Base-by-base conservation (phyloP, 2,888 invertebrate genomes). In the Andrena hattorfiana region DNA sequence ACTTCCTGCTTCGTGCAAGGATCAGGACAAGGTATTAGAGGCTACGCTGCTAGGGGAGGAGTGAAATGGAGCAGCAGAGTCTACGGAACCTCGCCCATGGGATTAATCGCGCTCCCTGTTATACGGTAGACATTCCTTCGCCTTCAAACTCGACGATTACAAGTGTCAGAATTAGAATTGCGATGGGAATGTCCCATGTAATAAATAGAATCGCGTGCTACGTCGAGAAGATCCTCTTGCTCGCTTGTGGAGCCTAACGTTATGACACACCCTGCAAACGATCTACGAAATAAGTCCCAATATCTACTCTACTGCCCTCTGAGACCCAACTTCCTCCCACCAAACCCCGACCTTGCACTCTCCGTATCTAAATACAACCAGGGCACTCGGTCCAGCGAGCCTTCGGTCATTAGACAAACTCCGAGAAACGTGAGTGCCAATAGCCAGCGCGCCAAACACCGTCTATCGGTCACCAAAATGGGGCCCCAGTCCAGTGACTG, bases 331-430 rank as follows among this genome's bases (percentile, higher is more conserved):
- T 49, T 32, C 13, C 28, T 8, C 10, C 42, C 3, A 10, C 13
- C 35, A 8, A 42, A 62, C 60, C 30, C 28, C 62, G 70, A 71
- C 70, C 70, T 62, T 48, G 60, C 16, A 20, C n/a, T 60, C 59
- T 28, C 23, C 60, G 0, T 20, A 8, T 23, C 54, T 54, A 54
- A 23, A 54, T 8, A 23, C 54, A 54, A 54, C n/a, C 54, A 10
- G 8, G 20, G 8, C 54, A 23, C 10, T 26, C 23, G 10, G 4
- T 26, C 56, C 56, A 56, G 23, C 2, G 10, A 23, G 10, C 20
- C 23, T 42, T 13, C 35, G 3, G 54, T 20, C 56, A 1, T 56
- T 56, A 56, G 56, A 26, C 26, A 26, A 54, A 23, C 23, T 26
- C 56, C 20, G 4, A 23, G 54, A 20, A 23, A 60, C 28, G 42